These are phyloP conservation scores for Pyrocoelia pectoralis DNA, from an alignment of 2,888 invertebrate species.

Conservation along the genomic window DNA sequence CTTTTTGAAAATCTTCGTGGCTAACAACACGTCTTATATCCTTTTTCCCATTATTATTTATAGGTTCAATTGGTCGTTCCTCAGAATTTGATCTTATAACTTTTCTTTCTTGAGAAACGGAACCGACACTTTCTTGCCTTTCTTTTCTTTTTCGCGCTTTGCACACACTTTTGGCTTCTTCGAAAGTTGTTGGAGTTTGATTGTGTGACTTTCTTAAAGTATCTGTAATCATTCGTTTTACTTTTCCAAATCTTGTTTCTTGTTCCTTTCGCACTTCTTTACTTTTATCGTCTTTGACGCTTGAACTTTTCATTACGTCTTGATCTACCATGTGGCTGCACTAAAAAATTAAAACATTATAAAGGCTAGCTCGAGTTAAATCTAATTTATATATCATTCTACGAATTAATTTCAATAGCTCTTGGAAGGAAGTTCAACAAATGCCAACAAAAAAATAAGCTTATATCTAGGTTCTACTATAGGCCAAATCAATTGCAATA, in stretches of 20 bases:
- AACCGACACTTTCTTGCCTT: slow-evolving; percentile 68
- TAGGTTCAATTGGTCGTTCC: slow-evolving; percentile 61
- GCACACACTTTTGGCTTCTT: slow-evolving; percentile 55
- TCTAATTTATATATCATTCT: too few relatives aligned
- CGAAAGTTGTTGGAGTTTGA: slow-evolving; percentile 49
- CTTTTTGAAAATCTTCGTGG: slow-evolving; percentile 67
- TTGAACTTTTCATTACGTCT: slow-evolving; percentile 50
- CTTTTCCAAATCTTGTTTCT: slow-evolving; percentile 49
- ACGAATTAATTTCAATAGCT: too few relatives aligned
- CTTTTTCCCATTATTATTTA: slow-evolving; percentile 46
- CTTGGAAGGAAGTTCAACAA: not conserved
- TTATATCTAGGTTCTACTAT: too few relatives aligned
- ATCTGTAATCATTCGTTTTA: slow-evolving; percentile 50
- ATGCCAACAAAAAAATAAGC: not conserved
- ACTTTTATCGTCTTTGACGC: slow-evolving; percentile 40
- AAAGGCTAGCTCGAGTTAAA: not conserved
- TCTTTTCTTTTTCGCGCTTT: slow-evolving; percentile 69
- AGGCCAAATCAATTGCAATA: not conserved
- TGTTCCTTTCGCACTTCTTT: slow-evolving; percentile 43
- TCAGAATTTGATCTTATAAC: slow-evolving; percentile 69
- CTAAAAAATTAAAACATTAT: slow-evolving; percentile 34
- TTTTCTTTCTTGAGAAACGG: slow-evolving; percentile 67
- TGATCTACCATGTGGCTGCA: slow-evolving; percentile 51
- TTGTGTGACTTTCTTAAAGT: slow-evolving; percentile 39
- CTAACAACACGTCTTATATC: slow-evolving; percentile 69